phyloP scores from a whole-genome alignment of 1,140 invertebrate genomes.

The Nebria ingens region DNA sequence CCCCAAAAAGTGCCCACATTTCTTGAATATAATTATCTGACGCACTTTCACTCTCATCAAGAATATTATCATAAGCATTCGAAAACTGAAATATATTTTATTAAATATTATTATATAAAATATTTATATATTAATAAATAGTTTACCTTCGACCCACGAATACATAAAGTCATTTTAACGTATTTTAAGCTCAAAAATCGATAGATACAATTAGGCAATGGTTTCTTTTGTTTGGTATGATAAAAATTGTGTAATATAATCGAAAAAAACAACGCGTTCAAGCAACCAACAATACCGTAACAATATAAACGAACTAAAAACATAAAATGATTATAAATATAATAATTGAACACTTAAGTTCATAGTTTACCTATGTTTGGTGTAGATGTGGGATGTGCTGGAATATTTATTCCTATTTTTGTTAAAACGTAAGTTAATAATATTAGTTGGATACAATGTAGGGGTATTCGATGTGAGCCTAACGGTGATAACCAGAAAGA shows the following conservation, averaged over 20 bases:
- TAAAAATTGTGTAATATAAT: slow-evolving; percentile 26
- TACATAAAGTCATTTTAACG: slow-evolving; percentile 20
- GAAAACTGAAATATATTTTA: slow-evolving; percentile 19
- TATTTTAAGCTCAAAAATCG: slow-evolving; percentile 20
- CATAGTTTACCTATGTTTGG: slow-evolving; percentile 27
- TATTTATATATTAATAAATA: slow-evolving; percentile 1
- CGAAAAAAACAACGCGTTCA: slow-evolving; percentile 21
- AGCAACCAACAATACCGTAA: slow-evolving; percentile 19
- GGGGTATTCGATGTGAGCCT: slow-evolving; percentile 24
- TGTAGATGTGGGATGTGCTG: slow-evolving; percentile 21
- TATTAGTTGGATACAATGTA: slow-evolving; percentile 25
- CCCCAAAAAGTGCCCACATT: slow-evolving; percentile 24
- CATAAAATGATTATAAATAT: slow-evolving; percentile 10
- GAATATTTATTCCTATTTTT: slow-evolving; percentile 21
- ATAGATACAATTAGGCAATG: slow-evolving; percentile 20
- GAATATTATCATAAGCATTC: slow-evolving; percentile 25
- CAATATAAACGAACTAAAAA: slow-evolving; percentile 27
- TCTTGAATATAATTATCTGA: slow-evolving; percentile 18
- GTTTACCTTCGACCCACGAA: slow-evolving; percentile 24
- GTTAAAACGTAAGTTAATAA: slow-evolving; percentile 23
- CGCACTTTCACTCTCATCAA: slow-evolving; percentile 12
- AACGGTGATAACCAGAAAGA: slow-evolving; percentile 28
- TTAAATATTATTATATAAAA: slow-evolving; percentile 10
- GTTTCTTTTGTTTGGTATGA: slow-evolving; percentile 19
- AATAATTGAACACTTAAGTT: neutral